Evolutionary conservation across 2,888 invertebrate species (phyloP), one percentile per base, ranked within the genome.

Genomic region (Epicampocera succincta): DNA sequence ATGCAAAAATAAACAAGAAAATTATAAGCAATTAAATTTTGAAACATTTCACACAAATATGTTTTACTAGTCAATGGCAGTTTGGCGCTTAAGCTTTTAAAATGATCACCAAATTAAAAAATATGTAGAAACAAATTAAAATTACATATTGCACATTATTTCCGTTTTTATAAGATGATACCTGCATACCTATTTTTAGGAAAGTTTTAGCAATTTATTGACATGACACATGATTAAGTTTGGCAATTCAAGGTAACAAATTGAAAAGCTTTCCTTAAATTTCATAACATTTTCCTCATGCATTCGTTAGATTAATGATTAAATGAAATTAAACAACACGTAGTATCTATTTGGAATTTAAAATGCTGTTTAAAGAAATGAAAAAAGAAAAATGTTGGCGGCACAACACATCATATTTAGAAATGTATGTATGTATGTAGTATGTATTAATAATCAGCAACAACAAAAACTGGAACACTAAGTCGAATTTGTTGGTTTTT

Each of bases 161-260:
- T 80, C 80, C 80, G 80, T 54, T 72, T 75, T 54, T 29, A 68
- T 13, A 33, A 33, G 33, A 33, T 33, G 33, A 5, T 48, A 46
- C 13, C 0, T 40, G 5, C 1, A 33, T 54, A 54, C n/a, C n/a
- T n/a, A n/a, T n/a, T 56, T 72, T 77, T 68, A 71, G 38, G 12
- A 33, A 72, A 61, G 21, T 50, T 58, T 71, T 71, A 72, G 15
- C 63, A 68, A 77, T 77, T 77, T 81, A 81, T 77, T 81, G 68
- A 73, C 72, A 63, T 19, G 66, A 81, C 73, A 73, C 76, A 81
- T 81, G 77, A 81, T 63, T 81, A 13, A 76, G 48, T 81, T 77
- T 81, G 77, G 44, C 81, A 77, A 56, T n/a, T 81, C 61, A 77
- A 81, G 76, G 81, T 65, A 42, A 25, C 15, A 44, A 44, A 1